A percentile compares a stretch with the other conserved stretches of the same genome.
Evolutionary conservation across 2,888 invertebrate species (phyloP).

Genomic region (Gari tellinella): DNA sequence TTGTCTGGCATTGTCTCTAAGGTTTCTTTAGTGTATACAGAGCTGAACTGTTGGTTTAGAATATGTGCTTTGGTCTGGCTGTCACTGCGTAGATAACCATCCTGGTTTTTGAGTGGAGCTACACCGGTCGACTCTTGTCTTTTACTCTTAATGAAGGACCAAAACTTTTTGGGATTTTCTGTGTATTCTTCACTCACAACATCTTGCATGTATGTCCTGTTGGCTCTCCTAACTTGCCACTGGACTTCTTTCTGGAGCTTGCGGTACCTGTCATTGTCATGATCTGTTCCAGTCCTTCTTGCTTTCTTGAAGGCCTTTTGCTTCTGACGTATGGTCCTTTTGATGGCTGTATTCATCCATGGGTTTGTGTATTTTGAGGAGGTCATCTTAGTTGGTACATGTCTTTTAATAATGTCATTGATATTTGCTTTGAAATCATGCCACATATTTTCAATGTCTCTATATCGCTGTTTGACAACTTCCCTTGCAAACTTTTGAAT

Average conservation of each 20-base stretch:
- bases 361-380: constrained; percentile 20
- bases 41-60: constrained; percentile 50
- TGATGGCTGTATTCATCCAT: constrained; percentile 29
- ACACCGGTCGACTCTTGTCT: constrained; percentile 43
- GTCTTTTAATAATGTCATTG: constrained; percentile 3
- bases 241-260: constrained; percentile 21
- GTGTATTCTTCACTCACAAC: constrained; percentile 13
- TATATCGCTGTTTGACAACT: too few relatives aligned
- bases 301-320: constrained; percentile 18
- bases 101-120: constrained; percentile 39
- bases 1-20: constrained; percentile 34
- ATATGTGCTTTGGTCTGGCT: constrained; percentile 38
- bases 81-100: constrained; percentile 50
- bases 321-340: constrained; percentile 17
- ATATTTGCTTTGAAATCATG: background rate
- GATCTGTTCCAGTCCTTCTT: background rate
- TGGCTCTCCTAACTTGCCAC: constrained; percentile 10
- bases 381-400: constrained; percentile 27
- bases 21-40: constrained; percentile 40
- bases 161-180: constrained; percentile 39
- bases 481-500: too few relatives aligned
- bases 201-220: constrained; percentile 26
- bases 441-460: too few relatives aligned
- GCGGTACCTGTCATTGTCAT: constrained; percentile 19
- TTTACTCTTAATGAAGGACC: constrained; percentile 48